Base-by-base conservation (phyloP, 2,888 invertebrate species). In the Philereme transversata region DNA sequence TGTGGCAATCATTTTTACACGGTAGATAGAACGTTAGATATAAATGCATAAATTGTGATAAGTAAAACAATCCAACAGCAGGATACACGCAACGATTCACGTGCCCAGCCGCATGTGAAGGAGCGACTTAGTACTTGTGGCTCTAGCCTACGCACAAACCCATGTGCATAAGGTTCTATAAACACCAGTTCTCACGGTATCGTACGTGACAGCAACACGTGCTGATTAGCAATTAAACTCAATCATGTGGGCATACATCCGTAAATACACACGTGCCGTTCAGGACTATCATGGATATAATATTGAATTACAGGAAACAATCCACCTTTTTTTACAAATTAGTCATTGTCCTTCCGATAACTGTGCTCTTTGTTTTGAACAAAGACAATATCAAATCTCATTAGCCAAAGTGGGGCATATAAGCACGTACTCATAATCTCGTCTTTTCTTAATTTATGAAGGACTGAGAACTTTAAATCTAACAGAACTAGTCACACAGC, bases 211-310 rank as follows among this genome's bases (percentile, higher is more conserved):
- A 62, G 47, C 22, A 68, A 75, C 84, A 86, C 86, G 88, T 88
- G 86, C 70, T 70, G 68, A 77, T n/a, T 77, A 78, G 69, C 74
- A 83, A 85, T 87, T 84, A 87, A 83, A 80, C 70, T 78, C 79
- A 81, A 74, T 79, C 79, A 83, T 79, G 71, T 72, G 72, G 73
- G 68, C 75, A 74, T 69, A 82, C 76, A 86, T 86, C 82, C 83
- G 82, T 76, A 72, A 74, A 65, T 53, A 62, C 64, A 68, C 82
- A 86, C 82, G 86, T 86, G 84, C 70, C 67, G 62, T 47, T 58
- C 53, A 71, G 62, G 62, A 69, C 56, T 65, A 22, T 22, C 59
- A 71, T 71, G 57, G 71, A 72, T 67, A 63, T 67, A 58, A 71
- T 69, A 75, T 74, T 70, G 48, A 70, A 73, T 73, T 69, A 54